phyloP scores from a whole-genome alignment of 1,140 invertebrate species.

The Heliconius congener region DNA sequence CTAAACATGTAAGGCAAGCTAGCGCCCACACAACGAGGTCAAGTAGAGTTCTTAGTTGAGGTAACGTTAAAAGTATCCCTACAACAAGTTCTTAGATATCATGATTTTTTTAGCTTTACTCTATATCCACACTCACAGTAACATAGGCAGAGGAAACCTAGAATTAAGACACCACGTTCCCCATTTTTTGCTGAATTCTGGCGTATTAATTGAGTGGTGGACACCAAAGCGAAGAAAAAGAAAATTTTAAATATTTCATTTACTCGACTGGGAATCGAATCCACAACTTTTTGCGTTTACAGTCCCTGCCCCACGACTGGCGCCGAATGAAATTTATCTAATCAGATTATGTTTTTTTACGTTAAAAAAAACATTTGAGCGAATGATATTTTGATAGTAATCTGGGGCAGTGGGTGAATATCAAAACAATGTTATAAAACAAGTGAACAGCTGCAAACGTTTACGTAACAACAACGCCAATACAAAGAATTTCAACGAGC shows the following conservation, averaged over 20 bases:
- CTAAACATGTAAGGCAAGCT: conserved; percentile 32
- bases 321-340: not conserved
- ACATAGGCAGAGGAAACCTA: too few relatives aligned
- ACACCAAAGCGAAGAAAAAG: too few relatives aligned
- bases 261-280: too few relatives aligned
- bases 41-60: not conserved
- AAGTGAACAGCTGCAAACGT: conserved; percentile 2
- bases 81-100: not conserved
- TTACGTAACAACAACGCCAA: conserved; percentile 8
- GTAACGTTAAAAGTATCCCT: not conserved
- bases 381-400: conserved; percentile 8
- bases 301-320: too few relatives aligned
- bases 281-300: too few relatives aligned
- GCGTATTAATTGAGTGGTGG: too few relatives aligned
- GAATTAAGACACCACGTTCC: too few relatives aligned
- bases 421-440: conserved; percentile 16
- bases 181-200: too few relatives aligned
- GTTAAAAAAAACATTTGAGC: not conserved
- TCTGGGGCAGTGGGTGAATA: not conserved
- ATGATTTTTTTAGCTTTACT: not conserved
- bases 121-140: too few relatives aligned
- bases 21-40: conserved; percentile 38
- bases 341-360: not conserved
- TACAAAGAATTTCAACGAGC: conserved; percentile 6
- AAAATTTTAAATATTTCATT: too few relatives aligned